Evolutionary conservation across 2,888 invertebrate species (phyloP), one percentile per base, ranked within the genome.

Genomic region (Pristionchus exspectatus): DNA sequence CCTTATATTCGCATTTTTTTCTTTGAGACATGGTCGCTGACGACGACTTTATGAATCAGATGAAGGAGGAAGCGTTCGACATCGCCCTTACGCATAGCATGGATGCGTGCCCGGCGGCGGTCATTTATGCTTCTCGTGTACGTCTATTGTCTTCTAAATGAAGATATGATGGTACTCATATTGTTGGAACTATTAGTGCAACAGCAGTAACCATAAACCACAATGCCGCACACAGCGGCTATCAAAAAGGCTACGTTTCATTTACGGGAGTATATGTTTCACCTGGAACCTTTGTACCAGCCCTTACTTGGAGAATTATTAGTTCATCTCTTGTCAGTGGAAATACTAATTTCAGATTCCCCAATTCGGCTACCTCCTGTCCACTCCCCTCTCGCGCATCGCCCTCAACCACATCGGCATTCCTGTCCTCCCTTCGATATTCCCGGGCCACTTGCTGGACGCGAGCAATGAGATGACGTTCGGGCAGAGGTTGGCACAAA

Each of bases 391-490:
- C 7, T 33, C 30, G 1, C 16, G 44, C 7, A 21, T 30, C 24
- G 14, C 24, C 3, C 24, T 77, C 27, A 50, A 44, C 38, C 33
- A 44, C 12, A 7, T 77, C 38, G 77, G 77, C 24, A 77, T 77
- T 44, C 77, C 77, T 44, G n/a, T n/a, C 21, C 77, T 77, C 0
- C 77, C 77, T 4, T 77, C 77, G 18, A 44, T 77, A 12, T 24
- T 50, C 21, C 77, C 77, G 2, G 21, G 44, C 1, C 50, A 44
- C 24, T 38, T 77, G 38, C 18, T 38, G 9, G 77, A 77, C 21
- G 38, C 77, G 9, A 50, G 77, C 21, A 77, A 77, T 44, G 38
- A 77, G 18, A 77, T 77, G 77, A 77, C 77, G 30, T 77, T 77
- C n/a, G 30, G 27, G 18, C 77, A 77, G 33, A 33, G 77, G 77